phyloP scores from a whole-genome alignment of 2,113 vertebrate species.

The Promerops cafer region DNA sequence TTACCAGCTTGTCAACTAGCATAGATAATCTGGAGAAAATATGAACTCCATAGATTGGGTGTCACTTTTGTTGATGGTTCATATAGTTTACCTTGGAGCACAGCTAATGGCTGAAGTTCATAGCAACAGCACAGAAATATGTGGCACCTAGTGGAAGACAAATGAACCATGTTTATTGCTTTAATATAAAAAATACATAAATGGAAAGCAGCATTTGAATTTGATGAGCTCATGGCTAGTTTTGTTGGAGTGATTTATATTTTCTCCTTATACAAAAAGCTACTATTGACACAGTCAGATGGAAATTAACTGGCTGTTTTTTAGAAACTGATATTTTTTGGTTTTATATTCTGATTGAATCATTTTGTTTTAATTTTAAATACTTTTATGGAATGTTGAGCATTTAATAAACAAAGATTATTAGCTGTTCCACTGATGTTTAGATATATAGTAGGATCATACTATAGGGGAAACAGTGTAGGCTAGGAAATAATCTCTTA shows the following conservation, averaged over 20 bases:
- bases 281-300: conserved; percentile 73
- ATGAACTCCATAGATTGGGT: conserved; percentile 93
- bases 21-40: conserved; percentile 92
- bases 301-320: conserved; percentile 77
- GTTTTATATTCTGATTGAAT: conserved; percentile 65
- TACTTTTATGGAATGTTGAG: conserved; percentile 72
- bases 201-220: conserved; percentile 80
- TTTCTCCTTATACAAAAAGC: conserved; percentile 64
- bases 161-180: conserved; percentile 83
- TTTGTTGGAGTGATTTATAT: conserved; percentile 79
- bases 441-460: conserved; percentile 27
- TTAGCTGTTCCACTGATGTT: conserved; percentile 41
- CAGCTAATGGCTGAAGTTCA: conserved; percentile 92
- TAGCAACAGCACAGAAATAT: conserved; percentile 84
- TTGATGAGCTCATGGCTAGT: conserved; percentile 78
- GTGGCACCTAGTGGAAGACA: conserved; percentile 76
- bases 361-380: conserved; percentile 63
- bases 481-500: background rate
- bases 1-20: conserved; percentile 97
- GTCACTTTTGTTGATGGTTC: conserved; percentile 98
- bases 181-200: conserved; percentile 87
- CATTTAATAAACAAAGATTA: conserved; percentile 69
- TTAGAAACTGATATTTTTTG: conserved; percentile 70
- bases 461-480: background rate
- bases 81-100: conserved; percentile 97